These are phyloP conservation scores for Pelecanoides urinatrix DNA, from an alignment of 2,113 vertebrate species.

Conservation along the genomic window DNA sequence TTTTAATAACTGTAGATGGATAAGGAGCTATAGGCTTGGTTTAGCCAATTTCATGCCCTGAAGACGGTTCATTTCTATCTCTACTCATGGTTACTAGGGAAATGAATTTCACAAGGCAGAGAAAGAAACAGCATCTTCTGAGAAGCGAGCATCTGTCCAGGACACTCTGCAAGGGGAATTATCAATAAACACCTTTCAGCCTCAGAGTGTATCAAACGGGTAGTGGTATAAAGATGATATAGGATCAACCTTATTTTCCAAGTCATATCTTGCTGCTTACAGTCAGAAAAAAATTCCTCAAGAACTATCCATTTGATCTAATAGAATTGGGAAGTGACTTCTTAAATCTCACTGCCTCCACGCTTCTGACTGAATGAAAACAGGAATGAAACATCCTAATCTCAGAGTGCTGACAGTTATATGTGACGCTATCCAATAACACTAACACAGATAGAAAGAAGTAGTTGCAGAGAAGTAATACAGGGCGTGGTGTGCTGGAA, in stretches of 20 bases:
- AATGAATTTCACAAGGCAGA: fast-evolving
- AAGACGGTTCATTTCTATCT: not conserved
- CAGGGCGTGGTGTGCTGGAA: not conserved
- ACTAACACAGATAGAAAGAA: not conserved
- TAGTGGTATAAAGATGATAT: not conserved
- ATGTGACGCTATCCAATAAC: not conserved
- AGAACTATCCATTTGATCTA: not conserved
- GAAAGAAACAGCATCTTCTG: not conserved
- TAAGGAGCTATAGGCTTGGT: not conserved
- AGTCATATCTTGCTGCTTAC: not conserved
- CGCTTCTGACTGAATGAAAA: not conserved
- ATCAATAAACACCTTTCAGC: not conserved
- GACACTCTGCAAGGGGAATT: not conserved
- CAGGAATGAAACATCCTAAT: not conserved
- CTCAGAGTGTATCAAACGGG: not conserved
- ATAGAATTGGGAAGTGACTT: not conserved
- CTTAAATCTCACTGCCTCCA: not conserved
- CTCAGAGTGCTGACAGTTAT: not conserved
- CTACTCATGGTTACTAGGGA: not conserved
- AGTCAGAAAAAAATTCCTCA: not conserved
- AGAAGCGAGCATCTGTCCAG: not conserved
- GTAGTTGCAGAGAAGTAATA: not conserved
- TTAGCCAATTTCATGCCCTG: not conserved
- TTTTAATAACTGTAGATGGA: not conserved
- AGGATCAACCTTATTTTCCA: not conserved